Conservation (phyloP, 2,888 invertebrate species). For the Tricholauxania praeusta region DNA sequence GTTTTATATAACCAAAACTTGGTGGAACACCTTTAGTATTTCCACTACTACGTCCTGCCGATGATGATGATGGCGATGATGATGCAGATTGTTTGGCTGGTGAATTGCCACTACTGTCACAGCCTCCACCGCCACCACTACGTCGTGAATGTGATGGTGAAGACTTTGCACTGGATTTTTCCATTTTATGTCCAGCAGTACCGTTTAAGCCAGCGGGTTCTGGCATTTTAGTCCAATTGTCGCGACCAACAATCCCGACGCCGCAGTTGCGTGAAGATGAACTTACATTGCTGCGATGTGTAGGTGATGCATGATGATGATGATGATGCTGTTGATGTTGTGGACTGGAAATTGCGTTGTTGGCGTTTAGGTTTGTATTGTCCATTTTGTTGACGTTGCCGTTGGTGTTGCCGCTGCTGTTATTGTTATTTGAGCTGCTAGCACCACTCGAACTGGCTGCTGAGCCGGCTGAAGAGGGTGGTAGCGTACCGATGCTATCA, state of each 20-base stretch:
- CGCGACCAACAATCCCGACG: constrained; percentile 52
- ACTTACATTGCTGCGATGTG: constrained; percentile 51
- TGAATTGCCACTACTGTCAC: constrained; percentile 59
- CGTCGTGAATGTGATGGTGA: constrained; percentile 65
- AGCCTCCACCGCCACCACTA: constrained; percentile 58
- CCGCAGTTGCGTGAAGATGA: constrained; percentile 53
- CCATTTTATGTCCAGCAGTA: constrained; percentile 58
- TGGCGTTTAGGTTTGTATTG: constrained; percentile 41
- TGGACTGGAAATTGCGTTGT: constrained; percentile 44
- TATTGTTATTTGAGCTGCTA: constrained; percentile 37
- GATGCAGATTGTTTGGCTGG: not conserved
- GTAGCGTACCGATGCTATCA: constrained; percentile 66
- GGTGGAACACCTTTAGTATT: constrained; percentile 84
- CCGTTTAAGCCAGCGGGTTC: constrained; percentile 55
- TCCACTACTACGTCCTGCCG: constrained; percentile 48
- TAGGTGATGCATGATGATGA: constrained; percentile 20
- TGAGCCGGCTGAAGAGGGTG: constrained; percentile 62
- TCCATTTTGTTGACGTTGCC: constrained; percentile 56
- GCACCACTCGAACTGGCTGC: constrained; percentile 61
- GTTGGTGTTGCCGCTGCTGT: constrained; percentile 40
- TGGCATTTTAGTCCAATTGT: constrained; percentile 67
- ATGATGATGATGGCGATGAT: constrained; percentile 61
- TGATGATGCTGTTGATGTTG: constrained; percentile 48
- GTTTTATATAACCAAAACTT: constrained; percentile 87
- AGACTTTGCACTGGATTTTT: constrained; percentile 66